Conservation (phyloP, 2,888 invertebrate species). For the Trimorus sp. region DNA sequence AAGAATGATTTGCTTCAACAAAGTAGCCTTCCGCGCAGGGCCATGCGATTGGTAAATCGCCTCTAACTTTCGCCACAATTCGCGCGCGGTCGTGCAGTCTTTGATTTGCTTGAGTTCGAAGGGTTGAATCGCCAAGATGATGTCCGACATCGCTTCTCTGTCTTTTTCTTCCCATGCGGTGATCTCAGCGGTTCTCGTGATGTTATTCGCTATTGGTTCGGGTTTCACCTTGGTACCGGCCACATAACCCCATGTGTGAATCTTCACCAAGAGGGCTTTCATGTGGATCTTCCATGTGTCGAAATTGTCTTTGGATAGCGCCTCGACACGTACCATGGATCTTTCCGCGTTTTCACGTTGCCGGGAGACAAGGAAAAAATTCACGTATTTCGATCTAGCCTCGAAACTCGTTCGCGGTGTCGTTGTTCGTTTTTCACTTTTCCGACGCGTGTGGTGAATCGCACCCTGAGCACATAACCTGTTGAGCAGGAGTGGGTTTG, state of each 20-base stretch:
- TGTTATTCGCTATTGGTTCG: no score
- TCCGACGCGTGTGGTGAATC: no score
- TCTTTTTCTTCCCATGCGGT: not conserved
- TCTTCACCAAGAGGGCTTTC: not conserved
- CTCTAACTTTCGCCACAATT: conserved; percentile 3
- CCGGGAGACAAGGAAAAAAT: no score
- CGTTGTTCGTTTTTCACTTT: no score
- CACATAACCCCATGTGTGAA: no score
- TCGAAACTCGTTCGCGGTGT: no score
- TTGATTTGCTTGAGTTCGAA: conserved; percentile 1
- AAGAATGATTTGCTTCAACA: not conserved
- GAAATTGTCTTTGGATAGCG: not conserved
- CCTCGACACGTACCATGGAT: not conserved
- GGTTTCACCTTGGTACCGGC: no score
- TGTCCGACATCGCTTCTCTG: conserved; percentile 1
- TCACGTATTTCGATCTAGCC: no score
- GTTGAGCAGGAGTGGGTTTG: no score
- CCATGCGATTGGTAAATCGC: not conserved
- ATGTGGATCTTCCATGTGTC: conserved; percentile 8
- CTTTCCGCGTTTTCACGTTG: no score
- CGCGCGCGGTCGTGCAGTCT: not conserved
- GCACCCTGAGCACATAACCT: no score
- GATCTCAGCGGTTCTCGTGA: no score
- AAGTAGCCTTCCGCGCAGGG: not conserved
- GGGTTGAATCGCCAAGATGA: not conserved